Conservation (phyloP, 2,113 vertebrate genomes). For the Lethenteron camtschaticum region DNA sequence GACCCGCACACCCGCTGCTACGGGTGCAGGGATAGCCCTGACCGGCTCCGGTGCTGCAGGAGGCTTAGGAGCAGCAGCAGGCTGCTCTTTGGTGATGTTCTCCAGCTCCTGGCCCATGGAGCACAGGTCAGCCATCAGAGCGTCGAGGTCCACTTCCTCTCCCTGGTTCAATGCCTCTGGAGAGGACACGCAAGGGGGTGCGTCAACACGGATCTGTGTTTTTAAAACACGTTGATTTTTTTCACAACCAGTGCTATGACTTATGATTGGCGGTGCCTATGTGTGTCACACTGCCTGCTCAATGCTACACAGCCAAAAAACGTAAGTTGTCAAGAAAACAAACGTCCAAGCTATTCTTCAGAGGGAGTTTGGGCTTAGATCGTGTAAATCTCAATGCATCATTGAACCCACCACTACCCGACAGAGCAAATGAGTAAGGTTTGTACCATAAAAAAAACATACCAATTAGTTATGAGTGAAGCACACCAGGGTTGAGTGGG, state of each 20-base stretch:
- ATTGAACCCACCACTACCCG: too few relatives aligned
- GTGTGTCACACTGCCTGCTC: not conserved
- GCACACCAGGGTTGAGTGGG: too few relatives aligned
- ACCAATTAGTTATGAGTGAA: too few relatives aligned
- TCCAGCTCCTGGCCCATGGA: conserved; percentile 89
- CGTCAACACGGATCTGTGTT: conserved; percentile 8
- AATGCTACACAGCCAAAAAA: too few relatives aligned
- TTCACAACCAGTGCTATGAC: conserved; percentile 7
- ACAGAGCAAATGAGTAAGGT: too few relatives aligned
- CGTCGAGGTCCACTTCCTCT: conserved; percentile 77
- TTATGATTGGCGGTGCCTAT: conserved; percentile 9
- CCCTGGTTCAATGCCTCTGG: conserved; percentile 91
- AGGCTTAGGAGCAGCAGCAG: conserved; percentile 28
- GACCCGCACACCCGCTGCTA: conserved; percentile 29
- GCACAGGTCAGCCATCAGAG: conserved; percentile 93
- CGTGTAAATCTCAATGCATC: too few relatives aligned
- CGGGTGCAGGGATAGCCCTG: conserved; percentile 35
- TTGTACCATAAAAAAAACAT: too few relatives aligned
- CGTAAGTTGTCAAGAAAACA: not conserved
- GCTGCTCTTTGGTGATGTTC: conserved; percentile 48
- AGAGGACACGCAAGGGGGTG: conserved; percentile 14
- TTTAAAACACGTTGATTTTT: conserved; percentile 8
- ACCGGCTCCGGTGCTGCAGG: conserved; percentile 15
- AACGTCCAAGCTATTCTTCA: not conserved
- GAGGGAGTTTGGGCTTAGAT: too few relatives aligned